Conservation (phyloP, 2,888 invertebrate genomes). For the Leptinotarsa tumamoca region DNA sequence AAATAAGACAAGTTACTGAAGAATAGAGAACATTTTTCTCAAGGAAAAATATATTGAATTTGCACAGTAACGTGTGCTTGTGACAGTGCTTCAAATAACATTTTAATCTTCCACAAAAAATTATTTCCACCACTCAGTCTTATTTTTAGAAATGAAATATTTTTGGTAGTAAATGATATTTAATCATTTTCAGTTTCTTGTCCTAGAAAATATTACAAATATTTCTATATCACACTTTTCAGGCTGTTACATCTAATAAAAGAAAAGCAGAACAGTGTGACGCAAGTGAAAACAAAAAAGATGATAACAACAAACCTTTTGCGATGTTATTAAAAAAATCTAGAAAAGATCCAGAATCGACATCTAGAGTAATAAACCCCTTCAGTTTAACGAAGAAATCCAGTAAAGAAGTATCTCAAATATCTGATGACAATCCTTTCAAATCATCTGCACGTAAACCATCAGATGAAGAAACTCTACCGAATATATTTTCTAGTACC, state of each 20-base stretch:
- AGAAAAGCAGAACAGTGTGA: conserved; percentile 36
- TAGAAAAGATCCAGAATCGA: conserved; percentile 20
- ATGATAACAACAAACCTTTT: conserved; percentile 37
- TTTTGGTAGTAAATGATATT: too few relatives aligned
- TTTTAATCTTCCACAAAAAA: too few relatives aligned
- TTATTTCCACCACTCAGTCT: too few relatives aligned
- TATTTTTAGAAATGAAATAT: too few relatives aligned
- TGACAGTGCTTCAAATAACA: too few relatives aligned
- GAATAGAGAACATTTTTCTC: too few relatives aligned
- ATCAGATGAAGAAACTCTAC: conserved; percentile 1
- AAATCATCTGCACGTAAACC: conserved; percentile 22
- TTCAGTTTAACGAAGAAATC: conserved; percentile 25
- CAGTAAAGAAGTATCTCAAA: conserved; percentile 11
- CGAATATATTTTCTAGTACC: conserved; percentile 33
- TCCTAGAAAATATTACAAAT: too few relatives aligned
- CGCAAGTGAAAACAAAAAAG: conserved; percentile 10
- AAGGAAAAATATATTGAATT: too few relatives aligned
- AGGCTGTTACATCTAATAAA: conserved; percentile 25
- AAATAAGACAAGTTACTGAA: too few relatives aligned
- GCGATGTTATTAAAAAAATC: conserved; percentile 29
- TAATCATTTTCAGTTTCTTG: too few relatives aligned
- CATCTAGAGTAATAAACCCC: conserved; percentile 28
- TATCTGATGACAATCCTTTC: conserved; percentile 33
- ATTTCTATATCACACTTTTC: background rate
- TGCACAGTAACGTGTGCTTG: too few relatives aligned